These are phyloP conservation scores for Pseudoatta argentina DNA, from an alignment of 1,140 invertebrate species.

Conservation along the genomic window DNA sequence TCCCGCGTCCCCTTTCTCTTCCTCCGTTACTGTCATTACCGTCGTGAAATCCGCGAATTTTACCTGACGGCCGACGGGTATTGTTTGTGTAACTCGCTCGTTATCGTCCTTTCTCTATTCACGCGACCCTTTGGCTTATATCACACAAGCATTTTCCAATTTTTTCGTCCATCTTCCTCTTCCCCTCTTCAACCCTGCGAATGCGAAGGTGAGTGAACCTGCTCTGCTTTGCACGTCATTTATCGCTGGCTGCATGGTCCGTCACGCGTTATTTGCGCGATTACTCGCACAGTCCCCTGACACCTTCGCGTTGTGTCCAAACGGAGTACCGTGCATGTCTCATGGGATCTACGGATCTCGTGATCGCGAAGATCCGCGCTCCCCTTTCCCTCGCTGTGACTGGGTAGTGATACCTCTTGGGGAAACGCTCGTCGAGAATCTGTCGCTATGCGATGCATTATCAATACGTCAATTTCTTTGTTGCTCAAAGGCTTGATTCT, in stretches of 20 bases:
- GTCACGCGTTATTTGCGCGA: constrained; percentile 20
- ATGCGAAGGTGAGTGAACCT: constrained; percentile 69
- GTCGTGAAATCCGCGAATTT: neutral
- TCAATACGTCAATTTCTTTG: constrained; percentile 17
- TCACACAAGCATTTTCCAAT: neutral
- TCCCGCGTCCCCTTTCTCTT: neutral
- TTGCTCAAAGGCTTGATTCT: no score
- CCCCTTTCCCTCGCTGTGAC: no score
- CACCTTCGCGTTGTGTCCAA: neutral
- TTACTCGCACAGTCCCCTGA: neutral
- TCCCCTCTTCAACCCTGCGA: neutral
- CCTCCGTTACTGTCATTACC: neutral
- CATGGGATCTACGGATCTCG: neutral
- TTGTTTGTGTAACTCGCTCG: constrained; percentile 4
- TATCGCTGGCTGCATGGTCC: constrained; percentile 48
- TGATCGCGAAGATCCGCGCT: neutral
- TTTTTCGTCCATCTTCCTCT: neutral
- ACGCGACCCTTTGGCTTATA: neutral
- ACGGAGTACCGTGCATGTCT: neutral
- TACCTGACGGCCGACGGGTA: neutral
- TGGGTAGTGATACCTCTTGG: neutral
- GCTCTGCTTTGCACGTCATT: constrained; percentile 51
- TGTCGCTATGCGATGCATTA: constrained; percentile 7
- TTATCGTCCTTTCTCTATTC: neutral
- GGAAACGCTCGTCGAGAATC: neutral